A percentile compares a stretch with the other conserved stretches of the same genome.
These are phyloP conservation scores for Caenorhabditis sp. DNA, from an alignment of 2,888 invertebrate genomes.

Conservation along the genomic window DNA sequence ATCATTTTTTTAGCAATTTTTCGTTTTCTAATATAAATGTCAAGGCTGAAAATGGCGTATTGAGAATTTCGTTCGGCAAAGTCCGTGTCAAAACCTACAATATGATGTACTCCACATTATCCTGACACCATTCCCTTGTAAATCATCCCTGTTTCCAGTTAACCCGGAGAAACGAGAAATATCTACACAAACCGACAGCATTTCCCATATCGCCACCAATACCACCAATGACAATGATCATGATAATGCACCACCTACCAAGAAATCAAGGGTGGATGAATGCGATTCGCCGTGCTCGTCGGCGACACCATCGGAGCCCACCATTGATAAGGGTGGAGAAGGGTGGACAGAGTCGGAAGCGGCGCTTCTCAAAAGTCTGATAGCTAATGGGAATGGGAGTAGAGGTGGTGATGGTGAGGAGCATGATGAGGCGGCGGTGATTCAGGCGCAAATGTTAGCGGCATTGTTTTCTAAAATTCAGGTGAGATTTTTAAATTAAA, in stretches of 20 bases:
- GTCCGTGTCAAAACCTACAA: no score
- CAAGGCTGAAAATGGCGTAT: no score
- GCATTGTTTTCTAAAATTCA: conserved; percentile 25
- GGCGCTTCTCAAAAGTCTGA: conserved; percentile 11
- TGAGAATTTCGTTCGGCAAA: no score
- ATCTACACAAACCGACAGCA: conserved; percentile 23
- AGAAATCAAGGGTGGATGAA: conserved; percentile 6
- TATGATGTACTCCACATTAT: no score
- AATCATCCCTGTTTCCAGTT: conserved; percentile 6
- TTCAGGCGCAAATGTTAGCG: conserved; percentile 27
- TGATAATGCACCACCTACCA: conserved; percentile 1
- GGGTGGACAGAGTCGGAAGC: neutral
- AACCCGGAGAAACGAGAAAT: conserved; percentile 15
- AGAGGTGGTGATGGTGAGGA: conserved; percentile 27
- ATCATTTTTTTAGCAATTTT: no score
- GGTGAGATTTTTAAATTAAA: neutral
- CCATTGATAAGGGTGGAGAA: conserved; percentile 1
- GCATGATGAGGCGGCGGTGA: conserved; percentile 16
- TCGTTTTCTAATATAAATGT: no score
- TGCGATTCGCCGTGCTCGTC: conserved; percentile 35
- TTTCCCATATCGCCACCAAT: no score
- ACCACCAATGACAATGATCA: no score
- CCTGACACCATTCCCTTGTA: no score
- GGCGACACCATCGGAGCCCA: conserved; percentile 30
- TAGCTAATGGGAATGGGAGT: conserved; percentile 13